Evolutionary conservation across 2,888 invertebrate genomes (phyloP).

Genomic region (Celastrina argiolus): DNA sequence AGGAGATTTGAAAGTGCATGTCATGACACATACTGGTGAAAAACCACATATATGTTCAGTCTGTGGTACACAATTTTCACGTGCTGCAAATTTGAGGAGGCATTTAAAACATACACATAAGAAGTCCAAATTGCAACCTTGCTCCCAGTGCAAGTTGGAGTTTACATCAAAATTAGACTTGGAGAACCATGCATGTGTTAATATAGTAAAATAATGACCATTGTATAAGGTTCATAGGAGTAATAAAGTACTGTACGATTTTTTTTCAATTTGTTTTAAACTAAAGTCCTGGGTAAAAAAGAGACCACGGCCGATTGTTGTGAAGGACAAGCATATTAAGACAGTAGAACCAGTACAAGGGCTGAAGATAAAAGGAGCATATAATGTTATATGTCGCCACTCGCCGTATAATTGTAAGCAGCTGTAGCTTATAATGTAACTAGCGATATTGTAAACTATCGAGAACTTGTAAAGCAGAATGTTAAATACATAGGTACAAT

Average conservation of each 20-base stretch:
- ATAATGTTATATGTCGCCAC: no score
- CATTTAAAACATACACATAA: conserved; percentile 55
- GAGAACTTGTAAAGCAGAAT: no score
- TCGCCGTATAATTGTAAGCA: no score
- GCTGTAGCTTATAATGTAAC: no score
- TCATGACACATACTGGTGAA: conserved; percentile 59
- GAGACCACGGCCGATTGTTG: no score
- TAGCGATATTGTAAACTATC: no score
- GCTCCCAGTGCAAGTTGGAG: conserved; percentile 44
- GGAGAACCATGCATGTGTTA: conserved; percentile 47
- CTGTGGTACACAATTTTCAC: conserved; percentile 59
- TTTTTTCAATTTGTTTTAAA: neutral
- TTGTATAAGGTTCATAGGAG: neutral
- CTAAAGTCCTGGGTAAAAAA: no score
- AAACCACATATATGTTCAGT: conserved; percentile 58
- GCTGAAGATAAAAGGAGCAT: no score
- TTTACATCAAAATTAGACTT: conserved; percentile 47
- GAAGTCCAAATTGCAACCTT: conserved; percentile 37
- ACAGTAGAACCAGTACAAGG: no score
- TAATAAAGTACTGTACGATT: neutral
- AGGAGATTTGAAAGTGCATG: conserved; percentile 66
- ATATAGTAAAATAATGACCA: conserved; percentile 27
- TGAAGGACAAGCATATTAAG: neutral
- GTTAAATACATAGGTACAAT: no score
- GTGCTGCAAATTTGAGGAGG: conserved; percentile 64